These are phyloP conservation scores for Seriola rivoliana DNA, from an alignment of 2,113 vertebrate genomes.

Conservation along the genomic window DNA sequence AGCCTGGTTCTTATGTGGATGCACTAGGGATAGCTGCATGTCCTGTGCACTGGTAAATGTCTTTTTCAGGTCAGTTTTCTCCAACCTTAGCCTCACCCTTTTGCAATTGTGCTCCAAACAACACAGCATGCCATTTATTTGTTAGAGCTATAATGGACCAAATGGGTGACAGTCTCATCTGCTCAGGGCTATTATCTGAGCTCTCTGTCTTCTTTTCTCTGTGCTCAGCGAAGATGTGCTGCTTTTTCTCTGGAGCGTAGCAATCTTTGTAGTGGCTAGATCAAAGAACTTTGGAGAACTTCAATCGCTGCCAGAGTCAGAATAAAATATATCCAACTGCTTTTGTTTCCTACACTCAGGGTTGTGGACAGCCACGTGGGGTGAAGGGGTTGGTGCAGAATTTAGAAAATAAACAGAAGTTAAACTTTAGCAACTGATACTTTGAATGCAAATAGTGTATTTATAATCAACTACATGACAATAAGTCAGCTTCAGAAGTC, in stretches of 20 bases:
- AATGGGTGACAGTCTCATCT: constrained; percentile 70
- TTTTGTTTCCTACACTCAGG: constrained; percentile 59
- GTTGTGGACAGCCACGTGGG: constrained; percentile 37
- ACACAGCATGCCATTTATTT: constrained; percentile 68
- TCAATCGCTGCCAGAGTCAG: constrained; percentile 66
- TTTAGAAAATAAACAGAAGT: constrained; percentile 39
- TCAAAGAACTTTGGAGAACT: constrained; percentile 75
- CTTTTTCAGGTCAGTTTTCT: constrained; percentile 61
- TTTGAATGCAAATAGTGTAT: constrained; percentile 34
- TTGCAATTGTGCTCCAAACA: constrained; percentile 49
- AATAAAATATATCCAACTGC: constrained; percentile 64
- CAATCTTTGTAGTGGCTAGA: constrained; percentile 73
- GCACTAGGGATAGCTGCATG: constrained; percentile 8
- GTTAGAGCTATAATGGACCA: constrained; percentile 69
- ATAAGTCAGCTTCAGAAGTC: constrained; percentile 24
- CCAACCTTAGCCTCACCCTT: constrained; percentile 35
- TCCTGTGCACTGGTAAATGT: constrained; percentile 35
- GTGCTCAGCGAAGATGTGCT: constrained; percentile 61
- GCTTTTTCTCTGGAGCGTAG: constrained; percentile 64
- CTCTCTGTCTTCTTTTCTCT: constrained; percentile 62
- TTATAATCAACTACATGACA: constrained; percentile 27
- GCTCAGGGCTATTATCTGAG: constrained; percentile 73
- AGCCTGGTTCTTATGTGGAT: constrained; percentile 30
- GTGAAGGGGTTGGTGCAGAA: constrained; percentile 23
- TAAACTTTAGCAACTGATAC: constrained; percentile 25